Evolutionary conservation across 1,140 invertebrate genomes (phyloP), one percentile per base, ranked within the genome.

Genomic region (Neodiprion virginianus): DNA sequence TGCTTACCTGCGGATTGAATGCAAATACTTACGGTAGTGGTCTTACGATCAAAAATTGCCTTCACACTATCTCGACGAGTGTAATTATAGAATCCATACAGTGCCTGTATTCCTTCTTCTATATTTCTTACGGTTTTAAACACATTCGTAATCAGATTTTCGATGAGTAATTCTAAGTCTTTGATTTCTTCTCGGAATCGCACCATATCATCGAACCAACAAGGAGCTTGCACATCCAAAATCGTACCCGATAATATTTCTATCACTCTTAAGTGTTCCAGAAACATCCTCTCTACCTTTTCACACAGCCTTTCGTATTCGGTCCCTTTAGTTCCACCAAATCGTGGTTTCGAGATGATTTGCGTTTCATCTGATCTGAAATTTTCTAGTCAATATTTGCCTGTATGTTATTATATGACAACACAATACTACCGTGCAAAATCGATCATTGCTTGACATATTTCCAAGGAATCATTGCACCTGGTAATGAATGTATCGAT

Each of bases 401-500:
- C 5, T 61, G 4, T 5, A 61, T 75, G 8, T 69, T 68, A 23
- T 14, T 47, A 73, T 21, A 67, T 68, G 50, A 14, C 28, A 47
- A 48, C 47, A 48, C 8, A 74, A 69, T 72, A 67, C 79, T 82
- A 93, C 91, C 93, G 91, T 14, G 92, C 93, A 86, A 95, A 95
- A 75, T 93, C 92, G 73, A 94, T 93, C 92, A 94, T 94, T 68
- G 92, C 90, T 78, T 94, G 91, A 82, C 94, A 95, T 67, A 97
- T 93, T 86, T 97, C 95, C 67, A 96, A 91, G 83, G 97, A 90
- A 86, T 97, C 95, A 70, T 93, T 91, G 80, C 96, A 94, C 71
- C 96, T 90, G 86, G 95, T 93, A 53, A 96, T 91, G 82, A 96
- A 97, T 0, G 95, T 93, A 82, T 97, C 93, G 14, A 97, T 90